Evolutionary conservation across 2,888 invertebrate genomes (phyloP).

Genomic region (Caenorhabditis sinica): DNA sequence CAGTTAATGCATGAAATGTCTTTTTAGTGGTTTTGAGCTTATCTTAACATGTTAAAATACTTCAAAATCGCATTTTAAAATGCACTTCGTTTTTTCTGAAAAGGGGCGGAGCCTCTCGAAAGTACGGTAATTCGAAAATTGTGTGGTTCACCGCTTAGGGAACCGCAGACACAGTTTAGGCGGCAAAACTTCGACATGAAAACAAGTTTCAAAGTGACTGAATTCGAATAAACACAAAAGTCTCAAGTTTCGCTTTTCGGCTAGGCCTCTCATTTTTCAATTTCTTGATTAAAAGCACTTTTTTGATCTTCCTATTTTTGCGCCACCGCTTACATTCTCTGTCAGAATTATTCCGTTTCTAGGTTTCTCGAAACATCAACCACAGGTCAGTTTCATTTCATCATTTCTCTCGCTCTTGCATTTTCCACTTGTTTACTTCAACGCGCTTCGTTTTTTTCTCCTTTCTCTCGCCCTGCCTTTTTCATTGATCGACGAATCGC

Average conservation of each 20-base stretch:
- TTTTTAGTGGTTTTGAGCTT: too few relatives aligned
- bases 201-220: not conserved
- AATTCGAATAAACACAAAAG: slow-evolving; percentile 31
- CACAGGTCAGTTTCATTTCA: slow-evolving; percentile 33
- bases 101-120: too few relatives aligned
- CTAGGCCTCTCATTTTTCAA: slow-evolving; percentile 41
- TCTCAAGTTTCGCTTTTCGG: slow-evolving; percentile 28
- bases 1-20: too few relatives aligned
- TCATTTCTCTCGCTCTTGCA: not conserved
- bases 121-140: slow-evolving; percentile 6
- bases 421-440: slow-evolving; percentile 29
- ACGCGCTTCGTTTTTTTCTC: slow-evolving; percentile 17
- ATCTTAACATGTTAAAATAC: too few relatives aligned
- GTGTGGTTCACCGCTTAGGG: not conserved
- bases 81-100: not conserved
- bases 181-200: not conserved
- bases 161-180: not conserved
- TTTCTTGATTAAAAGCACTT: slow-evolving; percentile 3
- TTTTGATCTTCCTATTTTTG: slow-evolving; percentile 15
- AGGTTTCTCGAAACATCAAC: slow-evolving; percentile 10
- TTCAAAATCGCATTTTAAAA: too few relatives aligned
- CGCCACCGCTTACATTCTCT: slow-evolving; percentile 7
- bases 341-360: slow-evolving; percentile 47
- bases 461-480: slow-evolving; percentile 10
- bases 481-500: slow-evolving; percentile 34